phyloP scores from a whole-genome alignment of 2,888 invertebrate genomes.

The Chaetogeoica ovagalla region DNA sequence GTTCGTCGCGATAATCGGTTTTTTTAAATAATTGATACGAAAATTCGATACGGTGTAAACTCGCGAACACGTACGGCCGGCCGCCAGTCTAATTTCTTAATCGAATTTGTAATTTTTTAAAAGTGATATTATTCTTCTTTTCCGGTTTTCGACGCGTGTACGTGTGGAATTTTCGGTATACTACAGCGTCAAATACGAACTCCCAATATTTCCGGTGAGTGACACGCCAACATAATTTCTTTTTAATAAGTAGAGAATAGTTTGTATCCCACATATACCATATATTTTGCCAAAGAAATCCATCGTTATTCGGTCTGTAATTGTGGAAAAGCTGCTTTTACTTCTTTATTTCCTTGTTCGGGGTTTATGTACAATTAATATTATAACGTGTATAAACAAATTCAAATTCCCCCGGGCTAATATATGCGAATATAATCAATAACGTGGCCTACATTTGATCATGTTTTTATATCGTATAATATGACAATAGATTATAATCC shows the following conservation, averaged over 20 bases:
- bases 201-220: constrained; percentile 44
- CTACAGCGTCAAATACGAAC: constrained; percentile 8
- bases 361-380: not conserved
- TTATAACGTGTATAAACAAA: not conserved
- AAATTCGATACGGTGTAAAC: not conserved
- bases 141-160: not conserved
- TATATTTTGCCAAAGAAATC: too few relatives aligned
- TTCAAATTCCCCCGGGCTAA: not conserved
- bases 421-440: constrained; percentile 38
- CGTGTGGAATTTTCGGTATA: constrained; percentile 9
- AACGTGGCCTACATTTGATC: constrained; percentile 13
- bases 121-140: constrained; percentile 15
- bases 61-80: not conserved
- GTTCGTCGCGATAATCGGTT: not conserved
- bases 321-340: too few relatives aligned
- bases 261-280: not conserved
- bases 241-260: not conserved
- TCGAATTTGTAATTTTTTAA: not conserved
- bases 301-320: too few relatives aligned
- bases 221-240: constrained; percentile 6
- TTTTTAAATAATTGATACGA: not conserved
- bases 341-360: not conserved
- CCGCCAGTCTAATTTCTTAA: not conserved
- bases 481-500: not conserved
- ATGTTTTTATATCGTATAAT: too few relatives aligned